Percentiles rank a stretch among this genome's conserved stretches.
Conservation (phyloP, 2,888 invertebrate species). For the Nowickia ferox region DNA sequence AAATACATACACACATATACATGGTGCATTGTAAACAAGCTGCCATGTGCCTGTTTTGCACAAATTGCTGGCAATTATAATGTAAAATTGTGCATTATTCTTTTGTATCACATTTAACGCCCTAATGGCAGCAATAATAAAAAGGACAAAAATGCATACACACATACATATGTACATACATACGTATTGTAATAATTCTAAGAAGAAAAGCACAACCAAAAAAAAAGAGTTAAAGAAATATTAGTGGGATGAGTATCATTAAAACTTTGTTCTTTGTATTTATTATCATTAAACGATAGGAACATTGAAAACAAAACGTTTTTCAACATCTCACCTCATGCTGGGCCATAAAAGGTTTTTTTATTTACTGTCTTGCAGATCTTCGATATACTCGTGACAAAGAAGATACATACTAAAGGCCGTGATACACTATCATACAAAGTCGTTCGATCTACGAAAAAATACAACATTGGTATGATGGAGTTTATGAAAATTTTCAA, state of each 20-base stretch:
- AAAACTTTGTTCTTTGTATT: constrained; percentile 27
- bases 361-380: not conserved
- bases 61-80: constrained; percentile 65
- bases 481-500: too few species aligned
- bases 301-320: not conserved
- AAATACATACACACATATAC: not conserved
- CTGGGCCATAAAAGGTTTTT: not conserved
- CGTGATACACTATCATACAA: too few species aligned
- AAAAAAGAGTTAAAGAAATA: constrained; percentile 41
- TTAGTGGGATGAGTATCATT: constrained; percentile 34
- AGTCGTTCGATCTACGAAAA: too few species aligned
- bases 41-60: constrained; percentile 56
- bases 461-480: too few species aligned
- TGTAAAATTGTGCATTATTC: constrained; percentile 60
- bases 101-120: constrained; percentile 56
- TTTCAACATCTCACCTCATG: constrained; percentile 11
- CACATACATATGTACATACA: not conserved
- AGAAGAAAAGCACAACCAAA: constrained; percentile 33
- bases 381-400: too few species aligned
- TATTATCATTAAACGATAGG: constrained; percentile 7
- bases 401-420: too few species aligned
- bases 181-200: constrained; percentile 17
- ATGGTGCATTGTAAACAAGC: constrained; percentile 24
- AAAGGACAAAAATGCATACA: not conserved
- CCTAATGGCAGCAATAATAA: constrained; percentile 44